Percentiles rank a stretch among this genome's conserved stretches.
Conservation (phyloP, 23 tunicate species). For the Phallusia fumigata region DNA sequence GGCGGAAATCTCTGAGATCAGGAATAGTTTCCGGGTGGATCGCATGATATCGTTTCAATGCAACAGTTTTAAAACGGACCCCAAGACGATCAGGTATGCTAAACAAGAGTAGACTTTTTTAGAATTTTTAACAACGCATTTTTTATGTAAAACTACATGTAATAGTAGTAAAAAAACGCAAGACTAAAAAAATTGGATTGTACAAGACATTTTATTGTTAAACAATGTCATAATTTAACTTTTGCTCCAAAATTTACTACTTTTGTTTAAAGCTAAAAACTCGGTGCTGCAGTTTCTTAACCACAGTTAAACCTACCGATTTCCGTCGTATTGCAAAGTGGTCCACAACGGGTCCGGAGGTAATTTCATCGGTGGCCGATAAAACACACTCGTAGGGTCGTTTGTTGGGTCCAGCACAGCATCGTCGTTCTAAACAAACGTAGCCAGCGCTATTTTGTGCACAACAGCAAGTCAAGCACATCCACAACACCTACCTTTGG, state of each 20-base stretch:
- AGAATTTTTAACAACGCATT: background rate
- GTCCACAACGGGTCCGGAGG: slow-evolving; percentile 53
- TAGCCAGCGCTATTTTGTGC: background rate
- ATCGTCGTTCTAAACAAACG: background rate
- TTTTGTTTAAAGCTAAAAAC: no score
- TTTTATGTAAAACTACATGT: background rate
- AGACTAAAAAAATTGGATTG: no score
- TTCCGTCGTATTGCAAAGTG: slow-evolving; percentile 33
- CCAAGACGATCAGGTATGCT: slow-evolving; percentile 60
- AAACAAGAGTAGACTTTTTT: background rate
- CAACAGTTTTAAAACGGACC: slow-evolving; percentile 66
- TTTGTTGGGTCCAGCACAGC: background rate
- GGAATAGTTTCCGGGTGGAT: slow-evolving; percentile 63
- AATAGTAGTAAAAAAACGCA: background rate
- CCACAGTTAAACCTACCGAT: slow-evolving; percentile 23
- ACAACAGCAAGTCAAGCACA: background rate
- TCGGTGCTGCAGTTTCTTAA: no score
- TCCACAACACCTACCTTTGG: slow-evolving; percentile 8
- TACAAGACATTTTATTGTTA: no score
- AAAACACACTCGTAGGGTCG: slow-evolving; percentile 15
- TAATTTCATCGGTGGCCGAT: slow-evolving; percentile 30
- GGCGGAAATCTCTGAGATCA: slow-evolving; percentile 61
- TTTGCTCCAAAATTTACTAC: no score
- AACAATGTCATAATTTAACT: no score
- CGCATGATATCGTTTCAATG: slow-evolving; percentile 60